Conservation (phyloP, 2,113 vertebrate genomes). For the Suricata suricatta region DNA sequence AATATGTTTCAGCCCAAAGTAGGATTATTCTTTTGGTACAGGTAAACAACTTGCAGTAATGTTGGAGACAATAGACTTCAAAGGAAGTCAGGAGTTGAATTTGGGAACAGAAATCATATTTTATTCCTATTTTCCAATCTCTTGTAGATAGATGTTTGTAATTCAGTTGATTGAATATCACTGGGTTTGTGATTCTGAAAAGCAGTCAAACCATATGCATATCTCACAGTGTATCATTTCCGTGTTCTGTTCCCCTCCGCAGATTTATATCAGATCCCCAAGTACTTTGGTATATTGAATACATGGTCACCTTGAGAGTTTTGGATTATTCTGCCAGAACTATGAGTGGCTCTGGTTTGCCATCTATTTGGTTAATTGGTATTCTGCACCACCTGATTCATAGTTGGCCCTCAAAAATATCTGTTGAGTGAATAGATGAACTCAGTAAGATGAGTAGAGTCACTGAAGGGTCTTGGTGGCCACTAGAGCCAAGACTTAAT, state of each 20-base stretch:
- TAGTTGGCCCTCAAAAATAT: not conserved
- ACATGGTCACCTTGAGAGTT: not conserved
- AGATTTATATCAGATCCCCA: not conserved
- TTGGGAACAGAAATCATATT: not conserved
- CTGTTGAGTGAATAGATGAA: not conserved
- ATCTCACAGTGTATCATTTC: not conserved
- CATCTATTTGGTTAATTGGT: not conserved
- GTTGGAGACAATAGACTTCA: not conserved
- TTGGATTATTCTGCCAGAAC: not conserved
- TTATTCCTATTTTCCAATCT: not conserved
- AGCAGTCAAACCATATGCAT: not conserved
- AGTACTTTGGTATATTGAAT: not conserved
- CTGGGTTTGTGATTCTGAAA: not conserved
- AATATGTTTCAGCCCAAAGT: not conserved
- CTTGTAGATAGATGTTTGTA: slow-evolving; percentile 20
- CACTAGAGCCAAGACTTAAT: not conserved
- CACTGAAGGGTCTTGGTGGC: not conserved
- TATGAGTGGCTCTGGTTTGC: not conserved
- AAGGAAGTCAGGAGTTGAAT: not conserved
- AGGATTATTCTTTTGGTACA: not conserved
- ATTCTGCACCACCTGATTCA: not conserved
- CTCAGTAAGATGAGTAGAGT: not conserved
- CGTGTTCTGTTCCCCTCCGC: not conserved
- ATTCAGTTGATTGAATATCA: not conserved
- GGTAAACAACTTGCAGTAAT: not conserved